Evolutionary conservation across 2,888 invertebrate genomes (phyloP).

Genomic region (Baccha elongata): DNA sequence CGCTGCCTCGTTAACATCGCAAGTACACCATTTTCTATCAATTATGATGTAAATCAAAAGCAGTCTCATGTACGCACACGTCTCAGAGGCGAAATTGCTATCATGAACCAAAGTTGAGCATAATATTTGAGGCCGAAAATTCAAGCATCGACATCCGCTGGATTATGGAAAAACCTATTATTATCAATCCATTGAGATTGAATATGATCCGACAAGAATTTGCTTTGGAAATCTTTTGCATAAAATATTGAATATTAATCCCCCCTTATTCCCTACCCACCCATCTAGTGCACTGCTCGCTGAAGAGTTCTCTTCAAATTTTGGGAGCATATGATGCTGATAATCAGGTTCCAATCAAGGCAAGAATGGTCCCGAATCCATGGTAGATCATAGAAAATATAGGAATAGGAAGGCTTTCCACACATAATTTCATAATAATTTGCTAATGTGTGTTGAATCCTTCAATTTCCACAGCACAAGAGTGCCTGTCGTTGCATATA

Average conservation of each 20-base stretch:
- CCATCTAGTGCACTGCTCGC: background rate
- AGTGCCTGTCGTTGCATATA: background rate
- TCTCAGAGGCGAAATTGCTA: background rate
- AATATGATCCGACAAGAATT: background rate
- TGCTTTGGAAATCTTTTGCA: slow-evolving; percentile 31
- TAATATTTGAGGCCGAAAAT: slow-evolving; percentile 5
- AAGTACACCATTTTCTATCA: slow-evolving; percentile 44
- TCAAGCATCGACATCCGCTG: slow-evolving; percentile 11
- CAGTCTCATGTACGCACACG: slow-evolving; percentile 16
- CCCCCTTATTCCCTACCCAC: background rate
- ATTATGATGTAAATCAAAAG: slow-evolving; percentile 58
- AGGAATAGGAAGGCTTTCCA: slow-evolving; percentile 8
- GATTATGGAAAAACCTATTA: background rate
- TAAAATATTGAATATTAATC: slow-evolving; percentile 43
- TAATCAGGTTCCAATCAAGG: slow-evolving; percentile 32
- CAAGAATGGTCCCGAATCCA: slow-evolving; percentile 16
- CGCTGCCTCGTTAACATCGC: too few species aligned
- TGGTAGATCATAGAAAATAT: slow-evolving; percentile 19
- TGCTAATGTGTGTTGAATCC: slow-evolving; percentile 40
- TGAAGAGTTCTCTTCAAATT: background rate
- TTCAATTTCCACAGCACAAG: slow-evolving; percentile 36
- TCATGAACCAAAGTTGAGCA: slow-evolving; percentile 24
- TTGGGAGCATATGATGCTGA: slow-evolving; percentile 13
- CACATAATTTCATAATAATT: slow-evolving; percentile 51
- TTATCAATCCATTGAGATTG: background rate